phyloP scores from a whole-genome alignment of 2,888 invertebrate genomes.

The Cheilosia soror region DNA sequence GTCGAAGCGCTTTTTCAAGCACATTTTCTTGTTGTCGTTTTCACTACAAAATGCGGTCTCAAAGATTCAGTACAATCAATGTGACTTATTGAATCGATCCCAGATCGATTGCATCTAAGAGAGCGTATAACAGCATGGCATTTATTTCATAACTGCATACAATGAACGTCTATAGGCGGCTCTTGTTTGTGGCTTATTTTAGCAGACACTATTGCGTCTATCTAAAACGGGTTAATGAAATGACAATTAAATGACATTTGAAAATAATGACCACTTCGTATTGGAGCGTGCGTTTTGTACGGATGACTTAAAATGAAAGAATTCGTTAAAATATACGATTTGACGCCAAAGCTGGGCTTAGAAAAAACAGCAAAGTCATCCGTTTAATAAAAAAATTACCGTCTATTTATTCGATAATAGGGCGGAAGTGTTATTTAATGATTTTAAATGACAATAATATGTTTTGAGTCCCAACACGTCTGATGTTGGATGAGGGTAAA shows the following conservation, averaged over 20 bases:
- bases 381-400: not conserved
- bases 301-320: not conserved
- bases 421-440: not conserved
- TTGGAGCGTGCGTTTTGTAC: not conserved
- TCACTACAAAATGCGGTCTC: slow-evolving; percentile 18
- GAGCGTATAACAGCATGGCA: slow-evolving; percentile 1
- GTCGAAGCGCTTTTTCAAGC: not conserved
- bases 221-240: not conserved
- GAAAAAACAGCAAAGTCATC: not conserved
- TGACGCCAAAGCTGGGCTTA: not conserved
- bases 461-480: not conserved
- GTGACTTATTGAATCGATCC: slow-evolving; percentile 14
- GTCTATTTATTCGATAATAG: not conserved
- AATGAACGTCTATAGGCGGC: slow-evolving; percentile 1
- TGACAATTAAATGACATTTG: not conserved
- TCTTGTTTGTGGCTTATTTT: slow-evolving; percentile 14
- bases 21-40: not conserved
- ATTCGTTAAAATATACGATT: not conserved
- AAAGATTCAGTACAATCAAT: not conserved
- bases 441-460: not conserved
- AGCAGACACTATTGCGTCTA: not conserved
- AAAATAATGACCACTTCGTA: not conserved
- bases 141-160: not conserved
- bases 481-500: no score
- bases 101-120: slow-evolving; percentile 23